Base-by-base conservation (phyloP, 2,888 invertebrate genomes). In the Oligia strigilis region DNA sequence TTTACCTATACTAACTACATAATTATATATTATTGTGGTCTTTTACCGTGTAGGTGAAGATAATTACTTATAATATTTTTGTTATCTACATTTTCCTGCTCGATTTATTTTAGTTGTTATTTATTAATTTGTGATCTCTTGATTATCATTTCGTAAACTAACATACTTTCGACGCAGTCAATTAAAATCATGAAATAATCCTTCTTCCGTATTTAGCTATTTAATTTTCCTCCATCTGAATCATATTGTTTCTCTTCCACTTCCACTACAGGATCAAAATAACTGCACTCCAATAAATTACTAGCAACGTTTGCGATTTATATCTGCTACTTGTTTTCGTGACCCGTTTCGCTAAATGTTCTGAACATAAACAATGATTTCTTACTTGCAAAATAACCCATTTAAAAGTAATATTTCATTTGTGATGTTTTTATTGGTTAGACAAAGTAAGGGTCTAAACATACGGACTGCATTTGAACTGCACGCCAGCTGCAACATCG, bases 391-490 rank as follows among this genome's bases (percentile, higher is more conserved):
- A 87, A 72, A 72, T 78, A 76, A 62, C 52, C 75, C 78, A 86
- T 87, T 86, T 65, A 67, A 85, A 88, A 78, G 76, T 81, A 65
- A 78, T 85, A 86, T 81, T 76, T 85, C 65, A 80, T 73, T 80
- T 40, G 13, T 74, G 77, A 78, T 40, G 58, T 62, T 71, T 85
- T 88, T 85, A 87, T 87, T 85, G 64, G 52, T 69, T 71, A 77
- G 64, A 77, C 43, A 65, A 69, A 36, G 29, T 75, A 73, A 40
- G 40, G 40, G 40, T 40, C 40, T 5, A 40, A 40, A 40, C 40
- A 40, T 4, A 40, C 40, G 4, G 40, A 40, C 40, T 40, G 40
- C 40, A 40, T 40, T 40, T 40, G 40, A 40, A 40, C 40, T 40
- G 40, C 40, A 40, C 4, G 40, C 40, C 5, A 40, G 5, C 40